Evolutionary conservation across 2,113 vertebrate species (phyloP), one percentile per base, ranked within the genome.

Genomic region (Sardina pilchardus): DNA sequence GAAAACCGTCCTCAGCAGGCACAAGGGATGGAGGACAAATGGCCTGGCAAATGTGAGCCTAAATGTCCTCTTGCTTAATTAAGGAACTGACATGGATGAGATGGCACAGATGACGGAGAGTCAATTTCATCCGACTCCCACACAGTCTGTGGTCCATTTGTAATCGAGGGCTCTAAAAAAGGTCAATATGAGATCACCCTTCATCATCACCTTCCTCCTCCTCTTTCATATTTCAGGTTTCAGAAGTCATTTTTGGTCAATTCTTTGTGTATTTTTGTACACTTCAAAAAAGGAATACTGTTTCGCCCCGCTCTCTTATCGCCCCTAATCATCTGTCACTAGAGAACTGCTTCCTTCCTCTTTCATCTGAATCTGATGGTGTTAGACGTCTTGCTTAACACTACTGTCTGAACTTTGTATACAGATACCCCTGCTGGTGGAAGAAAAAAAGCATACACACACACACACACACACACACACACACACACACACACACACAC

Each of bases 391-490:
- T 7, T 34, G 43, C 24, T 59, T 44, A 80, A 30, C 8, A n/a
- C 56, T 24, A 21, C 56, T 59, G 7, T 7, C n/a, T 67, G 24
- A 26, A 67, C 19, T 24, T 59, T 30, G 63, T 1, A 12, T 67
- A 3, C 8, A 67, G 10, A 12, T n/a, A 30, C 7, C 63, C 24
- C 19, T 24, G 19, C 19, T 67, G 63, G 63, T 67, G n/a, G n/a
- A 67, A 67, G 1, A 67, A 56, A 16, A 48, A 63, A 5, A 26
- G 5, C 59, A 24, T 24, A 24, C 59, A 24, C 59, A 63, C 59
- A 63, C 59, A 63, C 59, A 63, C 59, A 24, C 59, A 24, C 59
- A 34, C 71, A 34, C 71, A 75, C 71, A 75, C 71, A 75, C 71
- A 75, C 26, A 75, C 26, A 14, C 26, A 34, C 67, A 34, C 26